Conservation (phyloP, 2,888 invertebrate genomes). For the Spialia ferax region DNA sequence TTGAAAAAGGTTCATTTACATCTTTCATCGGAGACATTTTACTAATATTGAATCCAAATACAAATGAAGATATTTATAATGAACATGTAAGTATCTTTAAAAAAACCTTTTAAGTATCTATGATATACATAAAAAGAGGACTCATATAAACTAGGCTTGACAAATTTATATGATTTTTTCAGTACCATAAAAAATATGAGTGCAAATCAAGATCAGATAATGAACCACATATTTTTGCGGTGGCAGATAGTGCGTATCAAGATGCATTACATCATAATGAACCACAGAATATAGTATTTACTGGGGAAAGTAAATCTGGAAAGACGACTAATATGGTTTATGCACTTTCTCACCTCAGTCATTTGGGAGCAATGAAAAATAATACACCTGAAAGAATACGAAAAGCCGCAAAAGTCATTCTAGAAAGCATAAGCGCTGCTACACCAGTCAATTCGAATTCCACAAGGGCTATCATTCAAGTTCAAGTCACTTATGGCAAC, state of each 20-base stretch:
- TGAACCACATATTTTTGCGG: conserved; percentile 95
- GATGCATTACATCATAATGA: conserved; percentile 95
- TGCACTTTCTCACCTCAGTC: conserved; percentile 93
- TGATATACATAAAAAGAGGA: not conserved
- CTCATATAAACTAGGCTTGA: not conserved
- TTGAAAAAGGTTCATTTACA: conserved; percentile 89
- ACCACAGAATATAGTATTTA: conserved; percentile 94
- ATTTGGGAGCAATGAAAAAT: conserved; percentile 91
- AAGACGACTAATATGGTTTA: conserved; percentile 95
- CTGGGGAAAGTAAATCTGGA: conserved; percentile 96
- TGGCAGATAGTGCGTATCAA: conserved; percentile 96
- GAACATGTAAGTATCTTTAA: conserved; percentile 75
- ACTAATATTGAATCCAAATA: conserved; percentile 93
- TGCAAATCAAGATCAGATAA: conserved; percentile 96
- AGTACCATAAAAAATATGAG: conserved; percentile 93
- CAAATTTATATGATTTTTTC: conserved; percentile 54
- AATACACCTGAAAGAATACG: conserved; percentile 89
- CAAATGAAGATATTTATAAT: conserved; percentile 90
- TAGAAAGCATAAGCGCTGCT: conserved; percentile 93
- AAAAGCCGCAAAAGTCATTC: conserved; percentile 90
- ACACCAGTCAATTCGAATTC: conserved; percentile 95
- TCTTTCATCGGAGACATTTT: conserved; percentile 94
- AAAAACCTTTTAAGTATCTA: not conserved
- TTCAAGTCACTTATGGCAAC: conserved; percentile 92
- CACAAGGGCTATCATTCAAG: conserved; percentile 93